Evolutionary conservation across 2,113 vertebrate genomes (phyloP).

Genomic region (Oncorhynchus masou): DNA sequence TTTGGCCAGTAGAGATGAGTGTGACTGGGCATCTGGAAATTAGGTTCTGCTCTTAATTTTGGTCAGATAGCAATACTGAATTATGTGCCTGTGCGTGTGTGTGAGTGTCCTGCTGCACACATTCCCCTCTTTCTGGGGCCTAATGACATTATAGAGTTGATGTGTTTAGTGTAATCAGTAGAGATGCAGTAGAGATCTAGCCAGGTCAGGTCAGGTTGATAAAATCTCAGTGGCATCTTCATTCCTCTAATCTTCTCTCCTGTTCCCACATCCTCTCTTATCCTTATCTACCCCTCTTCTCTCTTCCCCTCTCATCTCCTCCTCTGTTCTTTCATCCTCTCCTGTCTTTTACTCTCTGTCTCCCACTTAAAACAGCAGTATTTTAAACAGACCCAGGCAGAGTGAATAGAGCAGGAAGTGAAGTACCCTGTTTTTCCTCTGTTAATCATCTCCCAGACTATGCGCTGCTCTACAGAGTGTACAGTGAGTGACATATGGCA

Average conservation of each 20-base stretch:
- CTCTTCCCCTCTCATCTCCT: too few species aligned
- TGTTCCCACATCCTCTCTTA: neutral
- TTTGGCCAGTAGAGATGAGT: neutral
- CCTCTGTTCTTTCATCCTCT: too few species aligned
- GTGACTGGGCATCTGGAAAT: constrained; percentile 19
- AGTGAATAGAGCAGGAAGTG: neutral
- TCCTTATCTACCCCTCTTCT: too few species aligned
- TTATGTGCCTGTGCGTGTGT: constrained; percentile 11
- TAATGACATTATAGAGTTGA: constrained; percentile 49
- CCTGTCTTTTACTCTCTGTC: neutral
- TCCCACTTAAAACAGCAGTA: neutral
- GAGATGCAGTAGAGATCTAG: neutral
- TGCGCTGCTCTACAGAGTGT: neutral
- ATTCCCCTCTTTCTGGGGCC: constrained; percentile 21
- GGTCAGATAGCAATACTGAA: neutral
- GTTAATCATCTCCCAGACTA: constrained; percentile 16
- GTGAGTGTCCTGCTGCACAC: neutral
- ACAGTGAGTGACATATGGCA: neutral
- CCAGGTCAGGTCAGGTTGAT: too few species aligned
- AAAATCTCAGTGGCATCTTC: neutral
- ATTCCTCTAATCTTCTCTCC: neutral
- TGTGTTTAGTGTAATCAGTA: constrained; percentile 52
- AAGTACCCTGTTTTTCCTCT: constrained; percentile 1
- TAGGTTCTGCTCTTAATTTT: neutral
- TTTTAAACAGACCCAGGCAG: neutral